Evolutionary conservation across 92 coral and sea anemone species (phyloP).

Genomic region (Actinostola sp.): DNA sequence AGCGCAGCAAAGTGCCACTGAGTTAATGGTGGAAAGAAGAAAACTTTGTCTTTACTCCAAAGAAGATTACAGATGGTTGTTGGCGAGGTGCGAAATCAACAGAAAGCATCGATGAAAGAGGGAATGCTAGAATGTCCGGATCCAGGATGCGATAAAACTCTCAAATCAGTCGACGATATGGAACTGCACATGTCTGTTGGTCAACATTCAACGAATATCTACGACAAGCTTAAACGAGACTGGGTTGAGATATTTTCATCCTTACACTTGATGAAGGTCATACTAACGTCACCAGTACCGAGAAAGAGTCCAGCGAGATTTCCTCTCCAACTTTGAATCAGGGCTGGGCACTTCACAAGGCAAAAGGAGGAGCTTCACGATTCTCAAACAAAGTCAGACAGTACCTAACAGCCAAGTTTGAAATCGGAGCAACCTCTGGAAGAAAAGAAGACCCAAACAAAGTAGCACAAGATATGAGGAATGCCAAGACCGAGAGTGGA

Average conservation of each 20-base stretch:
- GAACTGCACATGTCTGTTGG: conserved; percentile 40
- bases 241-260: conserved; percentile 48
- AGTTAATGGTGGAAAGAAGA: not conserved
- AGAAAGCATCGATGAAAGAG: not conserved
- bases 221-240: conserved; percentile 47
- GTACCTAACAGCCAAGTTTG: conserved; percentile 30
- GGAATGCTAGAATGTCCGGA: conserved; percentile 45
- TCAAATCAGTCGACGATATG: conserved; percentile 24
- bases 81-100: not conserved
- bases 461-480: conserved; percentile 48
- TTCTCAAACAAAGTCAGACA: conserved; percentile 27
- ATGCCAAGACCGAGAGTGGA: conserved; percentile 20
- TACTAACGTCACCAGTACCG: conserved; percentile 4
- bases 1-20: conserved; percentile 19
- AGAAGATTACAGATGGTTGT: not conserved
- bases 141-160: conserved; percentile 36
- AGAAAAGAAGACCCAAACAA: conserved; percentile 45
- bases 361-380: conserved; percentile 6
- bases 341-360: conserved; percentile 58
- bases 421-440: conserved; percentile 25
- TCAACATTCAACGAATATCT: conserved; percentile 32
- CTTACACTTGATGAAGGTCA: conserved; percentile 32
- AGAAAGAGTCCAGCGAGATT: not conserved
- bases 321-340: not conserved
- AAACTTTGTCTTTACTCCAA: not conserved